Evolutionary conservation across 2,113 vertebrate genomes (phyloP).

Genomic region (Dendrocopos noguchii): DNA sequence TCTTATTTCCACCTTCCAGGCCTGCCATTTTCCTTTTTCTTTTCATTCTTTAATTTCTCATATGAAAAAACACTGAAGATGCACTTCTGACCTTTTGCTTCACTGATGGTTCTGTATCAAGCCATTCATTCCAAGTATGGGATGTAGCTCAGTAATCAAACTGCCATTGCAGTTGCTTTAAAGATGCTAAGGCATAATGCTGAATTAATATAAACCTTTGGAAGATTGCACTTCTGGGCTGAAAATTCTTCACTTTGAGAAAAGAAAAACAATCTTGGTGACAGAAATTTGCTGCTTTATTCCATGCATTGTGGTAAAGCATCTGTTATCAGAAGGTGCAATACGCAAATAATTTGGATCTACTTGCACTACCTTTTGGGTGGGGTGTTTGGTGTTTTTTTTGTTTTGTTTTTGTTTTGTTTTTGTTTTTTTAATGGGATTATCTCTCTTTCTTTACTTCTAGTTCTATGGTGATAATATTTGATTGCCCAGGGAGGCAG

Average conservation of each 20-base stretch:
- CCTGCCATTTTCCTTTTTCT: background rate
- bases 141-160: background rate
- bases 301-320: rapidly evolving
- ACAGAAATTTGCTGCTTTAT: background rate
- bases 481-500: background rate
- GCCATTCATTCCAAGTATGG: background rate
- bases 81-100: background rate
- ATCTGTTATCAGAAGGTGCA: background rate
- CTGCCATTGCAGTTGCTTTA: rapidly evolving
- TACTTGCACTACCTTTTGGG: background rate
- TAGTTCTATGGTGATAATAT: background rate
- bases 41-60: background rate
- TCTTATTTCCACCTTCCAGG: background rate
- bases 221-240: background rate
- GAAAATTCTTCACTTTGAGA: background rate
- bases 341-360: background rate
- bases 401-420: background rate
- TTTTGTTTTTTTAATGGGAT: background rate
- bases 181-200: background rate
- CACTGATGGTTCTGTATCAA: background rate
- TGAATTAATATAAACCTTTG: background rate
- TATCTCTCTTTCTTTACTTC: background rate
- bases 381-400: too few relatives aligned
- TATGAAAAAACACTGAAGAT: background rate
- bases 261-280: background rate